Conservation (phyloP, 2,888 invertebrate species). For the Mythimna ferrago region DNA sequence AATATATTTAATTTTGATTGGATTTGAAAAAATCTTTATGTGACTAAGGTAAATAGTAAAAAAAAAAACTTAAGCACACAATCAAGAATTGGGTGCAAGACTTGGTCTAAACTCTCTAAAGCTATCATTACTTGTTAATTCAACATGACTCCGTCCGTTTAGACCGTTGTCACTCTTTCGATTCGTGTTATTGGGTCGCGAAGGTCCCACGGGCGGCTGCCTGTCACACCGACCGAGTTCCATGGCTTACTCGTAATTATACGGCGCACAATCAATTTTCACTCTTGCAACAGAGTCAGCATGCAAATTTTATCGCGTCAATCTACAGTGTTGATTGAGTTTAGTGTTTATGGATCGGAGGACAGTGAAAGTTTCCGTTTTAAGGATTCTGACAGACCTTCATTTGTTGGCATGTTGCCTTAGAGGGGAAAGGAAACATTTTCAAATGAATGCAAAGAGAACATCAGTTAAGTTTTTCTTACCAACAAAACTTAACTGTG, state of each 20-base stretch:
- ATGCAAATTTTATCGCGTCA: slow-evolving; percentile 57
- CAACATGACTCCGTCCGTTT: slow-evolving; percentile 26
- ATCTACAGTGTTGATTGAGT: slow-evolving; percentile 22
- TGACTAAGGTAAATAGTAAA: no score
- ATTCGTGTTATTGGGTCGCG: slow-evolving; percentile 70
- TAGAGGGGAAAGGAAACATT: neutral
- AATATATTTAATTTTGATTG: no score
- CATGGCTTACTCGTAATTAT: slow-evolving; percentile 69
- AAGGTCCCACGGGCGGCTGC: slow-evolving; percentile 69
- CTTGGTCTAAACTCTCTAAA: slow-evolving; percentile 9
- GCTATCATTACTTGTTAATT: slow-evolving; percentile 33
- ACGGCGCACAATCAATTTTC: slow-evolving; percentile 74
- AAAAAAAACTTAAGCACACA: no score
- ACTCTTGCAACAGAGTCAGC: slow-evolving; percentile 51
- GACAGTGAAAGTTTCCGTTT: slow-evolving; percentile 14
- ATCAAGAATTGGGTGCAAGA: neutral
- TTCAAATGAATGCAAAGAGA: neutral
- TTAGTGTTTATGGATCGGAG: neutral
- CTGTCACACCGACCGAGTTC: slow-evolving; percentile 71
- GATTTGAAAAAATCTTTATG: no score
- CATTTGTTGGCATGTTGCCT: neutral
- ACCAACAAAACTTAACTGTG: no score
- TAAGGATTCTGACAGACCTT: neutral
- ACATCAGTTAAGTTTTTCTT: neutral
- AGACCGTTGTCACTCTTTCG: slow-evolving; percentile 57